These are phyloP conservation scores for Dryobates pubescens DNA, from an alignment of 2,797 vertebrate species.

Conservation along the genomic window DNA sequence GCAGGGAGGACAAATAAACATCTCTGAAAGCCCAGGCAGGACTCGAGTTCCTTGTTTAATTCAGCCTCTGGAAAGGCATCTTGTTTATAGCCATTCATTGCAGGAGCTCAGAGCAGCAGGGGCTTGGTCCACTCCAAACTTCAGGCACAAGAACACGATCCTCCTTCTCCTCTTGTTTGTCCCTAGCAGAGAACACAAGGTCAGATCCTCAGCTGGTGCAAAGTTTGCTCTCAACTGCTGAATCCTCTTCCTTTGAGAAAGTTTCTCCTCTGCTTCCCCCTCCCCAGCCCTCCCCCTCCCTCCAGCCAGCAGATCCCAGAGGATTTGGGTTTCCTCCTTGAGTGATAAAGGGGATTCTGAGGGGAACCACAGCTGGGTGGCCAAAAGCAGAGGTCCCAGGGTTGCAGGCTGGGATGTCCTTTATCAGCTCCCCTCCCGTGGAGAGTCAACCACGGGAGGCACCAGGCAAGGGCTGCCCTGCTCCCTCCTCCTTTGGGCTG, in stretches of 20 bases:
- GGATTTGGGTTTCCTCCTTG: conserved; percentile 8
- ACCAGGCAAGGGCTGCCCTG: accelerated
- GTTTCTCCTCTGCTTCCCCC: not conserved
- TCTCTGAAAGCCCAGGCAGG: not conserved
- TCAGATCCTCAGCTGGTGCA: conserved; percentile 14
- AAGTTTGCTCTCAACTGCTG: conserved; percentile 5
- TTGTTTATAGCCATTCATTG: conserved; percentile 27
- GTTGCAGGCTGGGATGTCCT: not conserved
- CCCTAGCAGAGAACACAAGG: conserved; percentile 47
- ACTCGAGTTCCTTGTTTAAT: not conserved
- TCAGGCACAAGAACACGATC: conserved; percentile 13
- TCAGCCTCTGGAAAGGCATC: conserved; percentile 19
- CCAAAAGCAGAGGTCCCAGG: not conserved
- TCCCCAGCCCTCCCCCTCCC: not conserved
- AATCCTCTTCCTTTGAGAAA: not conserved
- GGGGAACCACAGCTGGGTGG: not conserved
- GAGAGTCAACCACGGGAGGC: not conserved
- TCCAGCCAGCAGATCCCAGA: not conserved
- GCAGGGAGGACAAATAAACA: conserved; percentile 63
- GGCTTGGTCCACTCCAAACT: conserved; percentile 48
- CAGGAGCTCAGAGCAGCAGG: conserved; percentile 27
- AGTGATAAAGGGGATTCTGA: not conserved
- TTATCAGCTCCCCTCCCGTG: not conserved
- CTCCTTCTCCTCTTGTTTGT: conserved; percentile 15
- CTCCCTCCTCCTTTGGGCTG: not conserved